These are phyloP conservation scores for Musca vetustissima DNA, from an alignment of 1,140 invertebrate species.

Conservation along the genomic window DNA sequence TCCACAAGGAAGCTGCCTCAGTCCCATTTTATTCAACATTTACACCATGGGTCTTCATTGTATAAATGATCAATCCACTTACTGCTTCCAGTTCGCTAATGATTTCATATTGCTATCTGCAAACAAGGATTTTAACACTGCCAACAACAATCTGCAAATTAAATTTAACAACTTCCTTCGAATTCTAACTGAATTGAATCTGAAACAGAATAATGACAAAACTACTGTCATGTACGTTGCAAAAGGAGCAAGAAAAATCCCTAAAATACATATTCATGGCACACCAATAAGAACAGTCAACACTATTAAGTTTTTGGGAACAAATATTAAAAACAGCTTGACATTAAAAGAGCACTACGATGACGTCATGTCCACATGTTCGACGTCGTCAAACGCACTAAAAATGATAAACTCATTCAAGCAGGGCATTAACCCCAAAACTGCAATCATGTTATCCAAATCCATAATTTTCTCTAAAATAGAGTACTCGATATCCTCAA, in stretches of 20 bases:
- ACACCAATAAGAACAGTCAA: not conserved
- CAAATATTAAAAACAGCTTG: not conserved
- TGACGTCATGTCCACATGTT: not conserved
- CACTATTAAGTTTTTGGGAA: not conserved
- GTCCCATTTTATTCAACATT: not conserved
- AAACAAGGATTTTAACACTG: not conserved
- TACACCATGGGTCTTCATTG: not conserved
- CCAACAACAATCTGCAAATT: not conserved
- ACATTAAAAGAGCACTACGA: slow-evolving; percentile 1
- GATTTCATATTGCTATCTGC: not conserved
- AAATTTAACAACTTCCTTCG: not conserved
- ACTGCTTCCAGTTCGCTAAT: slow-evolving; percentile 3
- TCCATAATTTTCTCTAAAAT: too few species aligned
- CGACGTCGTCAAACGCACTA: too few species aligned
- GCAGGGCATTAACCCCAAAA: too few species aligned
- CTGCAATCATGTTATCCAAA: too few species aligned
- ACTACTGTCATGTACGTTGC: not conserved
- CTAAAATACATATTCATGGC: not conserved
- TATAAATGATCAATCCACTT: not conserved
- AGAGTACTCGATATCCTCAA: too few species aligned
- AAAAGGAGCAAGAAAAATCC: not conserved
- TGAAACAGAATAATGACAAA: not conserved
- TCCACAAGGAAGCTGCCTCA: not conserved
- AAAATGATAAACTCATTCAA: too few species aligned
- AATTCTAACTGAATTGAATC: not conserved